Base-by-base conservation (phyloP, 2,888 invertebrate genomes). In the Phlogophora meticulosa region DNA sequence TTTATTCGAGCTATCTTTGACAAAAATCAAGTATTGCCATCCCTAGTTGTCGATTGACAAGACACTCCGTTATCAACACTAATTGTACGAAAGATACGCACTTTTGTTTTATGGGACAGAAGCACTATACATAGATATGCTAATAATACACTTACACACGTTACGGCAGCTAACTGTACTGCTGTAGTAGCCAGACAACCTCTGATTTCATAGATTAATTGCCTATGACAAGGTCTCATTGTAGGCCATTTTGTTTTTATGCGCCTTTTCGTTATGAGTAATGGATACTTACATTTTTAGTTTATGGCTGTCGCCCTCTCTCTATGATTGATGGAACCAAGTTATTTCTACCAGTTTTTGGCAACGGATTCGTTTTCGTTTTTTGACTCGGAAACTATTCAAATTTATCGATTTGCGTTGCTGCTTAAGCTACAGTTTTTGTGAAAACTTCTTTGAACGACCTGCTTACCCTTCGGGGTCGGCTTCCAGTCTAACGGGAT, bases 71-170 rank as follows among this genome's bases (percentile, higher is more conserved):
- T 88, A 88, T 63, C 20, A 22, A 22, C 38, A 78, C 75, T 90
- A 92, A 91, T 92, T 91, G 88, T 77, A 84, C 82, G 82, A 88
- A 71, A 71, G 91, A 85, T 83, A 91, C 91, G 92, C 89, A 87
- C 82, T 70, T 84, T 83, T 72, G 83, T 73, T 87, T 84, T 84
- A 76, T 86, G 59, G 86, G 70, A 59, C 80, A 74, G 17, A 49
- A 36, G 36, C 5, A 38, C 52, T 24, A 28, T 17, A 11, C 24
- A 20, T 66, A 45, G 52, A 40, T 53, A 75, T 72, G 67, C 15
- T 76, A 76, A 72, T 72, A 72, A 40, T 60, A 53, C n/a, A 48
- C 52, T 56, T 45, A 46, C 32, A 22, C 40, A 34, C 42, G 9
- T 32, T 17, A 55, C 55, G 7, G 28, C 71, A 13, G 4, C 32